Base-by-base conservation (phyloP, 35 echinoderm and acorn worm genomes). In the Apostichopus japonicus region DNA sequence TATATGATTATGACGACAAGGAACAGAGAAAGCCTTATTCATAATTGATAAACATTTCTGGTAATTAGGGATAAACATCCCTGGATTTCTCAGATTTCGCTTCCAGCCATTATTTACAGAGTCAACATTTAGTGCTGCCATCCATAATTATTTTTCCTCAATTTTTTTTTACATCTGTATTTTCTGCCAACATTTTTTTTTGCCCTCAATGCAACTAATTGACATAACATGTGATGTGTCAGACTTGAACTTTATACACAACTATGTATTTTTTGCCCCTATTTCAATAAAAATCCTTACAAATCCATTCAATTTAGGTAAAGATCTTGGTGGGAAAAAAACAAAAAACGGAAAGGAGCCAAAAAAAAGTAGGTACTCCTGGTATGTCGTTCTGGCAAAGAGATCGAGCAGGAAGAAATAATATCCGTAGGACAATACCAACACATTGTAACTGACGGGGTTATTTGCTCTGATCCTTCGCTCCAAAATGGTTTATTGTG, bases 371-470 rank as follows among this genome's bases (percentile, higher is more conserved):
- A 61, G 57, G 57, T 61, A 10, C 13, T 61, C 13, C 8, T 61
- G 7, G 57, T 61, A 61, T 13, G 33, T 44, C 33, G 33, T 61
- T 19, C 71, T 75, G 22, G 15, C 13, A 19, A 19, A 73, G 71
- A 75, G 71, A 75, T 61, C 0, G 13, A 13, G 8, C 71, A 75
- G 17, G 17, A 23, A 75, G 71, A 19, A 75, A 75, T 75, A 75
- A 75, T 75, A 75, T 75, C 71, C 71, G 71, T 75, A 75, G 71
- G 71, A 75, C 71, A 75, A 75, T n/a, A 75, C 71, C 17, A 75
- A 75, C 17, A 75, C 15, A 75, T 75, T 75, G 71, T 75, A 19
- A 75, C 71, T 75, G 17, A 23, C 21, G 71, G 71, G 7, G 22
- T n/a, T 75, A n/a, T 75, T 75, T 75, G n/a, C 71, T 75, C 71